Conservation (phyloP, 2,797 vertebrate genomes). For the Lagorchestes hirsutus region DNA sequence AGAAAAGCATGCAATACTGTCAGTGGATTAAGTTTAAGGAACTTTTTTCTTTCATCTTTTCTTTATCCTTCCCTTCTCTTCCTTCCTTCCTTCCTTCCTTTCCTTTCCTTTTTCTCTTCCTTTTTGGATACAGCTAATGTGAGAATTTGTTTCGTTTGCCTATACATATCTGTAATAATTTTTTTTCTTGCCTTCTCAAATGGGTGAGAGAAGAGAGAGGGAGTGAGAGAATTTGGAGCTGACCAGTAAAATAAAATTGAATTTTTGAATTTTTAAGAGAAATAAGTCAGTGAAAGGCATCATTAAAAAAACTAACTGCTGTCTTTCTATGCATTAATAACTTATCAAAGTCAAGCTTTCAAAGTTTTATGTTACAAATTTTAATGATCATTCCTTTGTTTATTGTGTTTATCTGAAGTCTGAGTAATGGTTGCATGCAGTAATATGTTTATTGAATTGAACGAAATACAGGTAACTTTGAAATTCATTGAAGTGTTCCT, state of each 20-base stretch:
- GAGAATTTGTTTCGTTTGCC: not conserved
- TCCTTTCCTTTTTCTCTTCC: not conserved
- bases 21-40: not conserved
- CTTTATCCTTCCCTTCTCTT: not conserved
- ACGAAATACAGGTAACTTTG: not conserved
- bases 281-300: not conserved
- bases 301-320: not conserved
- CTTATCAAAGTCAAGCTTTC: not conserved
- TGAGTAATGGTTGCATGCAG: not conserved
- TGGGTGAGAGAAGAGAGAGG: not conserved
- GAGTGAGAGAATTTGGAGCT: not conserved
- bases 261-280: not conserved
- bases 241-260: not conserved
- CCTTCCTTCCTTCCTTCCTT: too few relatives aligned
- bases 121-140: not conserved
- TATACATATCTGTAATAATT: not conserved
- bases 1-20: constrained; percentile 22
- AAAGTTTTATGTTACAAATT: not conserved
- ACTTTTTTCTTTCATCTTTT: not conserved
- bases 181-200: not conserved
- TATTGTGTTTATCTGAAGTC: not conserved
- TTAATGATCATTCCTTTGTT: not conserved
- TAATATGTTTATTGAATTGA: not conserved
- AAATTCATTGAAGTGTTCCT: not conserved
- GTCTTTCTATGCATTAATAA: not conserved